Conservation (phyloP, 2,113 vertebrate species). For the Motacilla alba region DNA sequence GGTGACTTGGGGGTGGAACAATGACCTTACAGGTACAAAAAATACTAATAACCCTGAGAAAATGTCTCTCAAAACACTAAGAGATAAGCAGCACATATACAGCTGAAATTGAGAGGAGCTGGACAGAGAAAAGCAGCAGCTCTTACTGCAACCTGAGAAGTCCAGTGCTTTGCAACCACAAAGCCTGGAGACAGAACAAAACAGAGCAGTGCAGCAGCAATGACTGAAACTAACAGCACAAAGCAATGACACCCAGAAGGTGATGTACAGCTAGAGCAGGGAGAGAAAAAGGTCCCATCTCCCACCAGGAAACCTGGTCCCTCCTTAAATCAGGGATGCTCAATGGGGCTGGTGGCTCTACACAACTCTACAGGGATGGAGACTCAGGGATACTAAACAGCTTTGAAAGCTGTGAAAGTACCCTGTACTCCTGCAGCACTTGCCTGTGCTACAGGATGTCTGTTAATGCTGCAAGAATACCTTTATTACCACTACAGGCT, state of each 20-base stretch:
- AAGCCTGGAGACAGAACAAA: neutral
- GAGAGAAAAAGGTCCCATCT: neutral
- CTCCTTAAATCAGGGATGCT: neutral
- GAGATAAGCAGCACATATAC: neutral
- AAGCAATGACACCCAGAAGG: neutral
- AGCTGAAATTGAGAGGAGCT: neutral
- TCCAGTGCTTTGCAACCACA: neutral
- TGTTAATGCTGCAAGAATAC: neutral
- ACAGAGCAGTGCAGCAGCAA: neutral
- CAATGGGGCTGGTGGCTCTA: neutral
- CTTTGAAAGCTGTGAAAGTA: neutral
- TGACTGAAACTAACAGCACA: neutral
- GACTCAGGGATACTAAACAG: neutral
- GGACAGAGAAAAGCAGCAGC: neutral
- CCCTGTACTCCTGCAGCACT: neutral
- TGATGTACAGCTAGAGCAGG: neutral
- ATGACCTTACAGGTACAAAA: neutral
- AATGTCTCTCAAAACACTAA: neutral
- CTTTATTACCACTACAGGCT: neutral
- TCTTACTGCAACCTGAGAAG: neutral
- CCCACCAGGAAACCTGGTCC: neutral
- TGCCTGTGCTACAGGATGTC: neutral
- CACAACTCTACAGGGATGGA: neutral
- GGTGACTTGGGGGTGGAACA: neutral
- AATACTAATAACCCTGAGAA: neutral